phyloP scores from a whole-genome alignment of 1,140 invertebrate species.

The Hyphantria cunea region DNA sequence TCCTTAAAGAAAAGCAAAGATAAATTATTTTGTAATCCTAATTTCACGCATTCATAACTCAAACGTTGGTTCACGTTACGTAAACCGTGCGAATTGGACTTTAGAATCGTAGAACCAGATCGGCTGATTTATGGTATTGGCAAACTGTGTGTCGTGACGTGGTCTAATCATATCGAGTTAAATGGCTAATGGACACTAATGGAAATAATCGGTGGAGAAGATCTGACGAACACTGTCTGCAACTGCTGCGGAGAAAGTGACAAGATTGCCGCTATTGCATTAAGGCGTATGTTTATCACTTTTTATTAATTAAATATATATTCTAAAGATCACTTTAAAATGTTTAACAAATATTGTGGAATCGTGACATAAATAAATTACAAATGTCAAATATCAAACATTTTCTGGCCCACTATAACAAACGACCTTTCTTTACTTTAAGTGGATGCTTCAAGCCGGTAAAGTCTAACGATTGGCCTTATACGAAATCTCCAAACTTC shows the following conservation, averaged over 20 bases:
- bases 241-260: conserved; percentile 61
- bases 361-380: too few relatives aligned
- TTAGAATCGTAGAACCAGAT: conserved; percentile 43
- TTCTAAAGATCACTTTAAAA: too few relatives aligned
- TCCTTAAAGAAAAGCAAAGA: conserved; percentile 26
- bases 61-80: conserved; percentile 35
- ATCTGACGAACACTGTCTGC: conserved; percentile 60
- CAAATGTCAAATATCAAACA: too few relatives aligned
- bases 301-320: conserved; percentile 11
- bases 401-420: too few relatives aligned
- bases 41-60: conserved; percentile 37
- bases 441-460: too few relatives aligned
- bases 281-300: conserved; percentile 36
- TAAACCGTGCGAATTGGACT: conserved; percentile 44
- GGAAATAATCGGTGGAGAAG: conserved; percentile 70
- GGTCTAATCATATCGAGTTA: conserved; percentile 77
- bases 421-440: too few relatives aligned
- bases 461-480: too few relatives aligned
- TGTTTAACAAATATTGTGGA: too few relatives aligned
- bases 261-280: conserved; percentile 41
- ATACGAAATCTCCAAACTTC: too few relatives aligned
- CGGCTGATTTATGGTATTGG: conserved; percentile 64
- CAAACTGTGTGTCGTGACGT: conserved; percentile 62
- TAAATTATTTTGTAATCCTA: conserved; percentile 22
- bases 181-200: conserved; percentile 77